phyloP scores from a whole-genome alignment of 1,140 invertebrate species.

The Copidosoma floridanum region DNA sequence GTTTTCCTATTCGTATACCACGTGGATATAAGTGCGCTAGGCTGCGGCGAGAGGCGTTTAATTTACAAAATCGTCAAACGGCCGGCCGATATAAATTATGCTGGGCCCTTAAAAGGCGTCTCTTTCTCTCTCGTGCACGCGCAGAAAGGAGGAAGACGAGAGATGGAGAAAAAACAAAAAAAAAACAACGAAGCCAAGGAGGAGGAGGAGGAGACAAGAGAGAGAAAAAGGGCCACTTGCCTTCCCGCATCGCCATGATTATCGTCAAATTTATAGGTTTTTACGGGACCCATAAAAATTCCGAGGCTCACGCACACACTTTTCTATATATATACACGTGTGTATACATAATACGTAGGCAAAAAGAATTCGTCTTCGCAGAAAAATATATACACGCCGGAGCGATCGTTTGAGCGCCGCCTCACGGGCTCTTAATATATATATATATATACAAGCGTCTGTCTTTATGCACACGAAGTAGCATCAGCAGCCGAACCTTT shows the following conservation, averaged over 20 bases:
- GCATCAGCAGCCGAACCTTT: too few relatives aligned
- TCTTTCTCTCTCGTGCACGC: not conserved
- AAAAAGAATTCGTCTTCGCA: slow-evolving; percentile 12
- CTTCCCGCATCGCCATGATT: slow-evolving; percentile 7
- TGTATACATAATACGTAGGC: not conserved
- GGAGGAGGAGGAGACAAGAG: not conserved
- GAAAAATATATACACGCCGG: too few relatives aligned
- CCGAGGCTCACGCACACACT: not conserved
- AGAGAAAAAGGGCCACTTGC: too few relatives aligned
- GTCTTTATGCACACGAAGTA: too few relatives aligned
- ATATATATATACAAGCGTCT: too few relatives aligned
- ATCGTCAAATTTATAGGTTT: slow-evolving; percentile 25
- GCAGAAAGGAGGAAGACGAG: not conserved
- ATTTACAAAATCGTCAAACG: slow-evolving; percentile 23
- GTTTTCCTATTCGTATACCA: too few relatives aligned
- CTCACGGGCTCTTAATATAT: too few relatives aligned
- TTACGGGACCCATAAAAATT: slow-evolving; percentile 25
- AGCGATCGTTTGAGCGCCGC: too few relatives aligned
- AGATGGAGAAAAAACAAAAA: slow-evolving; percentile 19
- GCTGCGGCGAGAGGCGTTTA: slow-evolving; percentile 20
- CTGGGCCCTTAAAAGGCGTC: not conserved
- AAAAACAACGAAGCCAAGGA: slow-evolving; percentile 23
- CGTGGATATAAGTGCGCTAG: too few relatives aligned
- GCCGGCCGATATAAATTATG: slow-evolving; percentile 23
- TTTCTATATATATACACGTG: not conserved